Evolutionary conservation across 1,140 invertebrate genomes (phyloP), one percentile per base, ranked within the genome.

Genomic region (Cheumatopsyche charites): DNA sequence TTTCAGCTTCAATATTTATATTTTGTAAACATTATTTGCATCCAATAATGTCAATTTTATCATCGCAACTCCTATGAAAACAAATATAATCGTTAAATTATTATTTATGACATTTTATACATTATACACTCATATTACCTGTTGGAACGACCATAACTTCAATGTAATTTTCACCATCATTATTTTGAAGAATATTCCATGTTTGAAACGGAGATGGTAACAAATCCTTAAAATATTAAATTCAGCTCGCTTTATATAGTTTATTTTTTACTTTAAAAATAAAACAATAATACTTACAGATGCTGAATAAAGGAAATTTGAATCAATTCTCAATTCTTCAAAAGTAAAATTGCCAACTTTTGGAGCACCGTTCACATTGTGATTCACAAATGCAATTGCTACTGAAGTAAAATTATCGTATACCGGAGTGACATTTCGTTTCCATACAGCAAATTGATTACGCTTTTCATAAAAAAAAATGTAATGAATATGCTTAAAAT

Each of bases 401-500:
- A 42, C 0, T 1, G 67, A 68, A 0, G 23, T 9, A n/a, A 11
- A 12, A 36, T 41, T 36, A 11, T 58, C 29, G 0, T 26, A 9
- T 17, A 58, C 3, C 19, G 67, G 67, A 15, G 23, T 11, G 1
- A 68, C 19, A 36, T 68, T 49, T 13, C 52, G 1, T 42, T 58
- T 68, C 67, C 67, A 68, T 4, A 41, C 67, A 1, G 2, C 3
- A 21, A 68, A 11, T 36, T 36, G 3, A 9, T 36, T 55, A 2
- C 26, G 36, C 21, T 62, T n/a, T 5, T 6, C 12, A 61, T 61
- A 21, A 5, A 25, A 12, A 29, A 26, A 90, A 77, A 89, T 86
- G 0, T 87, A 85, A 45, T 83, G 81, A 6, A 96, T 88, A 4
- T 81, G 86, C 41, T 87, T 79, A 65, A 96, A 85, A 82, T 96